These are phyloP conservation scores for Yponomeuta evonymella DNA, from an alignment of 2,888 invertebrate genomes.

Conservation along the genomic window DNA sequence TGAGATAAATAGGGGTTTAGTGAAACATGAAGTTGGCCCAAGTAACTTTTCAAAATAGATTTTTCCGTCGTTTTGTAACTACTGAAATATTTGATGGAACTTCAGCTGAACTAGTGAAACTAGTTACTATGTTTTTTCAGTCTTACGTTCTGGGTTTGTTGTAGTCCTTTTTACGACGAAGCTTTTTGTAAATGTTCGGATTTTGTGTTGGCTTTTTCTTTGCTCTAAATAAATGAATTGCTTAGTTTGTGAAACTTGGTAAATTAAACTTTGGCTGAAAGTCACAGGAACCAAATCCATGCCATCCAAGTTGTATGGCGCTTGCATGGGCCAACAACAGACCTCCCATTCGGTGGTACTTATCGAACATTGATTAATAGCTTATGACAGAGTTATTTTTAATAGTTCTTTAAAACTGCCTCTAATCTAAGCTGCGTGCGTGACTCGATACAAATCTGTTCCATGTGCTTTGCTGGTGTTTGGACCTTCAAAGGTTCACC, in stretches of 20 bases:
- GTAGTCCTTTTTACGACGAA: too few relatives aligned
- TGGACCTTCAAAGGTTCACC: background rate
- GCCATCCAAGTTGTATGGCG: slow-evolving; percentile 34
- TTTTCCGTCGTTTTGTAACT: too few relatives aligned
- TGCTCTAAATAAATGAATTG: too few relatives aligned
- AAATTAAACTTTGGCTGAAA: background rate
- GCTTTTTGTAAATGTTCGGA: too few relatives aligned
- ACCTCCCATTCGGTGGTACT: slow-evolving; percentile 62
- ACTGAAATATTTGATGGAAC: too few relatives aligned
- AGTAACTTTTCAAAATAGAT: too few relatives aligned
- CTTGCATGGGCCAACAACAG: slow-evolving; percentile 57
- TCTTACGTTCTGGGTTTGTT: too few relatives aligned
- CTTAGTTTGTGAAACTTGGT: background rate
- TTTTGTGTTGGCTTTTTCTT: too few relatives aligned
- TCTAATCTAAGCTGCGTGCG: slow-evolving; percentile 34
- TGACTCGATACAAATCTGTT: slow-evolving; percentile 16
- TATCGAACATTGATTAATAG: slow-evolving; percentile 71
- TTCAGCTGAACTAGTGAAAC: too few relatives aligned
- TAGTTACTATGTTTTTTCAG: too few relatives aligned
- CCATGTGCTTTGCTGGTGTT: background rate
- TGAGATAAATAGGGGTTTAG: too few relatives aligned
- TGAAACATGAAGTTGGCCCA: too few relatives aligned
- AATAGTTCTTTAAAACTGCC: slow-evolving; percentile 51
- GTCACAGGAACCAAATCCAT: background rate
- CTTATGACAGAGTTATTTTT: slow-evolving; percentile 58